Conservation (phyloP, 2,888 invertebrate genomes). For the Leucophora obtusa region DNA sequence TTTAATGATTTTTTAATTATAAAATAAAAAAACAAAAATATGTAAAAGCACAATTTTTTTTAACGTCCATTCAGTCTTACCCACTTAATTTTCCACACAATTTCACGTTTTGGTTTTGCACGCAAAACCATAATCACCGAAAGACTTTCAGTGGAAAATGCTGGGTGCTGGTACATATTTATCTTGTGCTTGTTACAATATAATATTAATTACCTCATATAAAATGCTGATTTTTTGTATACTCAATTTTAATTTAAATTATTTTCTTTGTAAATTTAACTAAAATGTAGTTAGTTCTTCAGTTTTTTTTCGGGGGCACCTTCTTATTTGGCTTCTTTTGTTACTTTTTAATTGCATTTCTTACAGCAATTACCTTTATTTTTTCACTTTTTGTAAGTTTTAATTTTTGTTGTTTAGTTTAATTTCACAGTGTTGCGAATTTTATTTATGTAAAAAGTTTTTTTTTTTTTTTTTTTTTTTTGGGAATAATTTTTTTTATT, state of each 20-base stretch:
- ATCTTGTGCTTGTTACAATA: constrained; percentile 40
- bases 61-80: constrained; percentile 30
- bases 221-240: constrained; percentile 7
- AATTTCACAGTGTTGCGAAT: constrained; percentile 64
- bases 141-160: constrained; percentile 7
- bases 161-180: constrained; percentile 1
- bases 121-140: constrained; percentile 22
- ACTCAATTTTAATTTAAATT: constrained; percentile 9
- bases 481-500: constrained; percentile 2
- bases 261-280: constrained; percentile 1
- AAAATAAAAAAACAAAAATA: constrained; percentile 36
- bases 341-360: constrained; percentile 51
- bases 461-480: background rate
- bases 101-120: constrained; percentile 40
- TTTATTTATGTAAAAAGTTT: constrained; percentile 63
- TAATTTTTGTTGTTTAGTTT: constrained; percentile 29
- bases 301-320: background rate
- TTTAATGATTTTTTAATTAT: constrained; percentile 34
- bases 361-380: constrained; percentile 35
- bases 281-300: constrained; percentile 2
- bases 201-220: constrained; percentile 51
- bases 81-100: constrained; percentile 63
- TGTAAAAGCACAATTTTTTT: constrained; percentile 31
- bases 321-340: constrained; percentile 11
- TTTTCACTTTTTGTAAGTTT: constrained; percentile 1